phyloP scores from a whole-genome alignment of 2,113 vertebrate species.

The Suncus etruscus region DNA sequence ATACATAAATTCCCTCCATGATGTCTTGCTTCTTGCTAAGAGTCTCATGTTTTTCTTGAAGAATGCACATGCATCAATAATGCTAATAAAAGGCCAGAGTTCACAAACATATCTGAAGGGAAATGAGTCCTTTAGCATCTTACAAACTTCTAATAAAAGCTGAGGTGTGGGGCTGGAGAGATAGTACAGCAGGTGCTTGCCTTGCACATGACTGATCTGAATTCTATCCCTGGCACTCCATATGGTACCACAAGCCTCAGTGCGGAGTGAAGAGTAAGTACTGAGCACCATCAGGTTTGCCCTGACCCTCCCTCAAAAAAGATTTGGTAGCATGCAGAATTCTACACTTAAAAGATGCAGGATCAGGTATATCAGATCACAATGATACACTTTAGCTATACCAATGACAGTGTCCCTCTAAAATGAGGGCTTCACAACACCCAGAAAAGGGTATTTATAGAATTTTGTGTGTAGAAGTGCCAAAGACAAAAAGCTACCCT shows the following conservation, averaged over 20 bases:
- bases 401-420: neutral
- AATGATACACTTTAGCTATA: neutral
- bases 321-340: too few species aligned
- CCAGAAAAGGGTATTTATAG: neutral
- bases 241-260: too few species aligned
- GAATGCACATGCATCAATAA: neutral
- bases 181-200: too few species aligned
- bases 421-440: neutral
- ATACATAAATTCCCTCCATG: slow-evolving; percentile 7
- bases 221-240: too few species aligned
- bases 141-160: too few species aligned
- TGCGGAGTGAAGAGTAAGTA: too few species aligned
- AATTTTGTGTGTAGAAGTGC: neutral
- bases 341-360: neutral
- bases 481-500: neutral
- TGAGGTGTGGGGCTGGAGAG: too few species aligned
- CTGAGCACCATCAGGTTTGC: too few species aligned
- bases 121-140: neutral
- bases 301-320: too few species aligned
- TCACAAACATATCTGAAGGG: neutral
- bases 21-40: slow-evolving; percentile 5
- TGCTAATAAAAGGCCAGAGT: slow-evolving; percentile 3
- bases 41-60: neutral
- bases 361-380: neutral
- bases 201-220: too few species aligned